Percentiles rank a stretch among this genome's conserved stretches.
Conservation (phyloP, 2,797 vertebrate genomes). For the Sebastes wilsoni region DNA sequence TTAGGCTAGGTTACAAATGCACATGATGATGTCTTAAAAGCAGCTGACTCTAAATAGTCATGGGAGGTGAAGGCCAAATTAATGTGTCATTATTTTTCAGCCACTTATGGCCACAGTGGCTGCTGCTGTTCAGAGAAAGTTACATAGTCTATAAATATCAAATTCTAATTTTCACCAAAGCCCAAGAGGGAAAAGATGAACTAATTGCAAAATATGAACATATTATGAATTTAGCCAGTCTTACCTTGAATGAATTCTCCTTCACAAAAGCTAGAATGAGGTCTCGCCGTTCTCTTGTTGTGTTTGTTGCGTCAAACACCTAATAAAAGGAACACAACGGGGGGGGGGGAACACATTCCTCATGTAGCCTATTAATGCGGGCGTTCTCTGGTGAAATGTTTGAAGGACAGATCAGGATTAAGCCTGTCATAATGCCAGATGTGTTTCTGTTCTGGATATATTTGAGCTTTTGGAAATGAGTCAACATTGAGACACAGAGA, state of each 20-base stretch:
- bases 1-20: not conserved
- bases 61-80: not conserved
- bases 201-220: not conserved
- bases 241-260: conserved; percentile 93
- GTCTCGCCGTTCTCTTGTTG: conserved; percentile 94
- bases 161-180: not conserved
- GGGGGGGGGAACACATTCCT: not conserved
- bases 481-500: not conserved
- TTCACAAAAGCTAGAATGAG: conserved; percentile 92
- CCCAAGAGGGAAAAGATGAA: not conserved
- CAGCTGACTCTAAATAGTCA: not conserved
- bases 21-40: not conserved
- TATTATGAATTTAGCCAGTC: not conserved
- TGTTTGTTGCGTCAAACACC: conserved; percentile 99
- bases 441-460: not conserved
- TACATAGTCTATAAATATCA: not conserved
- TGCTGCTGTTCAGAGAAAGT: not conserved
- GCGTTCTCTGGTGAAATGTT: not conserved
- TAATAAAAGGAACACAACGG: conserved; percentile 48
- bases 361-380: not conserved
- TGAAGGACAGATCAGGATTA: conserved; percentile 26
- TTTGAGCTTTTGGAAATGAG: conserved; percentile 19
- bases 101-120: not conserved
- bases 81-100: not conserved
- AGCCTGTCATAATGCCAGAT: not conserved